These are phyloP conservation scores for Nemapogon koenigi DNA, from an alignment of 2,888 invertebrate genomes.

Conservation along the genomic window DNA sequence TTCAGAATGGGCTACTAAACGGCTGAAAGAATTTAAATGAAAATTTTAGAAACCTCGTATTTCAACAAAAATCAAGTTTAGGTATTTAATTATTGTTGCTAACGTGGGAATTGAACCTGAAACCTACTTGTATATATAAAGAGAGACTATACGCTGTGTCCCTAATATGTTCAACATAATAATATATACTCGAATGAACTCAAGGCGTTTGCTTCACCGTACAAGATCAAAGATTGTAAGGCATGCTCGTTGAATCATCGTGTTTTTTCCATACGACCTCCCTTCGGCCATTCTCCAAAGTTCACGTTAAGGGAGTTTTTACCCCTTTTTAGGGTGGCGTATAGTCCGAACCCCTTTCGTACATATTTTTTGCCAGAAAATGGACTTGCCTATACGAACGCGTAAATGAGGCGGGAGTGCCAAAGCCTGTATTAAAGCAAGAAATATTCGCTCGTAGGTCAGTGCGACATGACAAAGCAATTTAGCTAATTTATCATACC, in stretches of 20 bases:
- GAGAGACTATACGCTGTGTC: no score
- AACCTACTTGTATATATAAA: no score
- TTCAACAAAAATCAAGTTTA: no score
- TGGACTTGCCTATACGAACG: conserved; percentile 44
- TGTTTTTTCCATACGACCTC: conserved; percentile 10
- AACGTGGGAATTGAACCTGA: no score
- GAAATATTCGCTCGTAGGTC: conserved; percentile 24
- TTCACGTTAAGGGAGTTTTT: no score
- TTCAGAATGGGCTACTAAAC: no score
- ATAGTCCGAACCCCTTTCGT: conserved; percentile 22
- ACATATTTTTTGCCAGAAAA: conserved; percentile 47
- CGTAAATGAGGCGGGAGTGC: conserved; percentile 42
- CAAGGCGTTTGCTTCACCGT: no score
- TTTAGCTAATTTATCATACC: conserved; percentile 20
- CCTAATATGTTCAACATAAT: no score
- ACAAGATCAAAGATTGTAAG: conserved; percentile 17
- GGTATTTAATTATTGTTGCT: no score
- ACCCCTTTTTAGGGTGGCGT: neutral
- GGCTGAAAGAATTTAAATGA: no score
- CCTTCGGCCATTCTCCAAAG: conserved; percentile 11
- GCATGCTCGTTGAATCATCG: conserved; percentile 10
- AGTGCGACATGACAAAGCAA: conserved; percentile 32
- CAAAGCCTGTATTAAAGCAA: conserved; percentile 35
- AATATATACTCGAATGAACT: no score
- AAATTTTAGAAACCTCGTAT: no score